A percentile compares a stretch with the other conserved stretches of the same genome.
Conservation (phyloP, 2,113 vertebrate genomes). For the Toxotes chatareus region DNA sequence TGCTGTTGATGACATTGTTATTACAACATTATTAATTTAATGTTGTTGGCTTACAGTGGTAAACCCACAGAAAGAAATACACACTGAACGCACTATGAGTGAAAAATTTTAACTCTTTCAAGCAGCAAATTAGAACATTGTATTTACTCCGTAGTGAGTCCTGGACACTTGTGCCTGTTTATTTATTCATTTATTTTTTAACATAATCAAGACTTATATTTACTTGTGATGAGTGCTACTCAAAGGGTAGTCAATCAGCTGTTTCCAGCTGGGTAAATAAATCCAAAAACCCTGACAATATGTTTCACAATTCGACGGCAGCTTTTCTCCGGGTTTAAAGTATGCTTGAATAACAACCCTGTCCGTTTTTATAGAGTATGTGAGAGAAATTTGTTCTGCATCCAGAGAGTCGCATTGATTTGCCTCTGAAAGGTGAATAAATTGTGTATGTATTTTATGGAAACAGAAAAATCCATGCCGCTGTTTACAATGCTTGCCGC, state of each 20-base stretch:
- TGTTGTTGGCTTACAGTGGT: not conserved
- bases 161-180: not conserved
- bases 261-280: conserved; percentile 36
- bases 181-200: not conserved
- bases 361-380: conserved; percentile 51
- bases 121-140: not conserved
- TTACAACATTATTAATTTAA: conserved; percentile 5
- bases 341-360: conserved; percentile 73
- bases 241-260: conserved; percentile 6
- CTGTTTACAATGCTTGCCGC: conserved; percentile 77
- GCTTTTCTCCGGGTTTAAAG: conserved; percentile 49
- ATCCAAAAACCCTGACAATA: conserved; percentile 7
- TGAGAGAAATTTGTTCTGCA: conserved; percentile 42
- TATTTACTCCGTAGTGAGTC: not conserved
- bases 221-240: conserved; percentile 2
- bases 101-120: not conserved
- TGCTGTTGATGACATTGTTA: not conserved
- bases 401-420: conserved; percentile 67
- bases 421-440: conserved; percentile 72
- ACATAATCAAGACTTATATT: conserved; percentile 17
- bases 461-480: conserved; percentile 80
- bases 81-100: not conserved
- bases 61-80: not conserved
- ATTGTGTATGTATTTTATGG: conserved; percentile 73
- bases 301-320: conserved; percentile 11